Evolutionary conservation across 2,888 invertebrate genomes (phyloP), one percentile per base, ranked within the genome.

Genomic region (Dolichomitus sp.): DNA sequence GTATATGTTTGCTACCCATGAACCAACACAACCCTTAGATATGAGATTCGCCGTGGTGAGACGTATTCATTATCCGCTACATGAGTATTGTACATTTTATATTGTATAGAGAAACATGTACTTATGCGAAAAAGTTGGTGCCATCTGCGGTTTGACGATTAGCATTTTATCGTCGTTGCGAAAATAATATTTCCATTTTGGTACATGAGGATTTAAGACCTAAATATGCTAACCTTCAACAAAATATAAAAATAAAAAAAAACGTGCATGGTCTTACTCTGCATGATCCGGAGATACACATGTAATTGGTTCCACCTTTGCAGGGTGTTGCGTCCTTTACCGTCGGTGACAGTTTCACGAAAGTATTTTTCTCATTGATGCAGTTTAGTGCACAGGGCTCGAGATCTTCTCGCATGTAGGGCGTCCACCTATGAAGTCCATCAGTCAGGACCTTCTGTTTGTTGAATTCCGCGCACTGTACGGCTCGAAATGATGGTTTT

Each of bases 241-340:
- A 33, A 6, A 65, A 52, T 76, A 65, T 72, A 57, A 33, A 6
- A 63, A 52, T 45, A 50, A 19, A 11, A 9, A 68, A 42, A 42
- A 66, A 37, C 12, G 12, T 30, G 30, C 7, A 17, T 33, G 1
- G 30, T 72, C 94, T 94, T 94, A 97, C 97, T 95, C 95, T 95
- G 92, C 97, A 97, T 87, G 95, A 95, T 83, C 97, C 97, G 86
- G 95, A 95, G 87, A 98, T 97, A 92, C 98, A 98, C 95, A 98
- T 97, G 91, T 98, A 96, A 80, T 97, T 95, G 0, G 97, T 96
- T 27, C 97, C 98, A 48, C 97, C 95, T 74, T 96, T 96, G 91
- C 98, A 98, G 0, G 97, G 97, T 0, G 98, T 98, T 0, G 98
- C 98, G 93, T 98, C 98, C 0, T 96, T 95, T 0, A 96, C 97